phyloP scores from a whole-genome alignment of 1,140 invertebrate genomes.

The Oncopodura yosiiana region DNA sequence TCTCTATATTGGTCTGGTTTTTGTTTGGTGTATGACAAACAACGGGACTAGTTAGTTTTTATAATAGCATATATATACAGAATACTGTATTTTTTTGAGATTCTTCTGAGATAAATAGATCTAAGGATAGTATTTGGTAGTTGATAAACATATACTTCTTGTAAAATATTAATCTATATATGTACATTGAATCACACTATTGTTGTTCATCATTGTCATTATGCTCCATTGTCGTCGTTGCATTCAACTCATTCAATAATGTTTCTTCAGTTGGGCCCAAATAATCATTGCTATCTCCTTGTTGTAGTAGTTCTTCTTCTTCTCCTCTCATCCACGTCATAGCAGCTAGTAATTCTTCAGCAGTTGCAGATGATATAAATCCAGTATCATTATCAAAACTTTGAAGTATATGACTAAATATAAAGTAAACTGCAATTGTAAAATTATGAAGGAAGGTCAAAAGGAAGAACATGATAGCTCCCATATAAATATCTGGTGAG shows the following conservation, averaged over 20 bases:
- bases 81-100: too few species aligned
- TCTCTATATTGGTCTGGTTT: too few species aligned
- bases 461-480: not conserved
- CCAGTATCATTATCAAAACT: not conserved
- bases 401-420: not conserved
- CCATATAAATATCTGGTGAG: slow-evolving; percentile 5
- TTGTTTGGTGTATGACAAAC: too few species aligned
- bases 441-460: slow-evolving; percentile 5
- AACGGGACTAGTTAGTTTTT: too few species aligned
- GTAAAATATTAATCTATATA: not conserved
- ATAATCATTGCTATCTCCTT: too few species aligned
- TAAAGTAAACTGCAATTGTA: not conserved
- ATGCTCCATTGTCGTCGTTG: not conserved
- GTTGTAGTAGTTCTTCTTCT: too few species aligned
- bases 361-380: not conserved
- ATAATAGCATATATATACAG: too few species aligned
- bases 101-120: not conserved
- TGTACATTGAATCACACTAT: not conserved
- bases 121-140: not conserved
- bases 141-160: not conserved
- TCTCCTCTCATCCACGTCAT: too few species aligned
- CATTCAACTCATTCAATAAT: not conserved
- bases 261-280: too few species aligned
- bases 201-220: not conserved
- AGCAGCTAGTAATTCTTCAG: too few species aligned